phyloP scores from a whole-genome alignment of 2,113 vertebrate species.

The Suricata suricatta region DNA sequence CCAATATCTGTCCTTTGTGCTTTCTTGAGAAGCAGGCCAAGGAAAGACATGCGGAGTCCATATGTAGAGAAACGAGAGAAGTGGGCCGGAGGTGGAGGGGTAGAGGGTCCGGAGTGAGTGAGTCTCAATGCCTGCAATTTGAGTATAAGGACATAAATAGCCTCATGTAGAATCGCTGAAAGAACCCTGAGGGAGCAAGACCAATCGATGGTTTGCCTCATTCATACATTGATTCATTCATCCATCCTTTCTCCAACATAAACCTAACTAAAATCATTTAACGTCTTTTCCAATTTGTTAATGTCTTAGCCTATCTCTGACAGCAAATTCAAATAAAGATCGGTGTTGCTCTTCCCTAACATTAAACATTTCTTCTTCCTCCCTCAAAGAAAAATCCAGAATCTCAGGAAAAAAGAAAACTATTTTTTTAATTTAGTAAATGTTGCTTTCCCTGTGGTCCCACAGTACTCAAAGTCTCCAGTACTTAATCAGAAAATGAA shows the following conservation, averaged over 20 bases:
- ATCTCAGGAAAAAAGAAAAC: not conserved
- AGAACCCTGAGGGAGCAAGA: not conserved
- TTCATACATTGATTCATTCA: not conserved
- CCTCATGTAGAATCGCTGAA: rapidly evolving
- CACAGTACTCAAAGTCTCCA: not conserved
- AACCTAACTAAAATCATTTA: not conserved
- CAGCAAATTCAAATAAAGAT: not conserved
- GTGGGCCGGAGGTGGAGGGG: rapidly evolving
- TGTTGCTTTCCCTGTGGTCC: not conserved
- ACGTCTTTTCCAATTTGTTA: not conserved
- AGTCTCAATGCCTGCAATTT: not conserved
- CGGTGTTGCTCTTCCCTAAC: not conserved
- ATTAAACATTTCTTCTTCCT: not conserved
- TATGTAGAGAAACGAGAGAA: not conserved
- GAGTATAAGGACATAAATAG: not conserved
- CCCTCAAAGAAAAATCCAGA: not conserved
- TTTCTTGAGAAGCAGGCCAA: not conserved
- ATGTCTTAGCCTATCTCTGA: not conserved
- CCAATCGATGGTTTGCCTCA: not conserved
- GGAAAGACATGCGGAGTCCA: not conserved
- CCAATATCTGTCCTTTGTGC: not conserved
- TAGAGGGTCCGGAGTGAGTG: not conserved
- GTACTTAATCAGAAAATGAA: not conserved
- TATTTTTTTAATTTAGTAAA: not conserved
- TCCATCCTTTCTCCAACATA: not conserved